Conservation (phyloP, 2,113 vertebrate species). For the Chrysemys picta region DNA sequence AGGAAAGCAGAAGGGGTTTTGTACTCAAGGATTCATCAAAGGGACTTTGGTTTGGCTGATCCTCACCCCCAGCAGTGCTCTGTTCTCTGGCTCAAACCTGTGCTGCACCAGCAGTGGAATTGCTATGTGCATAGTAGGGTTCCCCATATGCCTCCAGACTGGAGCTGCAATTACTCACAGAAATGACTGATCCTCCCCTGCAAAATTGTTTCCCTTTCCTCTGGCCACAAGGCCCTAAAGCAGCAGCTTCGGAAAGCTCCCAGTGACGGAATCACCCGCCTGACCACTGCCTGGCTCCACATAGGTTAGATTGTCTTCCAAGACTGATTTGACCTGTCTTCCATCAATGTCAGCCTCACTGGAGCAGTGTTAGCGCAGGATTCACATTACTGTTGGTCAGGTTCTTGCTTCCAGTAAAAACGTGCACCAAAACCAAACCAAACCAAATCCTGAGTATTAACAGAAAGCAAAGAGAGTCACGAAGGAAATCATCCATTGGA, state of each 20-base stretch:
- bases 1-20: neutral
- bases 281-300: neutral
- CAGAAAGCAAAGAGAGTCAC: neutral
- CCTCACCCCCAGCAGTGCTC: too few species aligned
- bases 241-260: neutral
- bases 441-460: neutral
- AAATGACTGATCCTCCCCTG: neutral
- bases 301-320: neutral
- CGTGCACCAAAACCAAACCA: neutral
- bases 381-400: neutral
- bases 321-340: neutral
- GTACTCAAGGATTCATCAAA: neutral
- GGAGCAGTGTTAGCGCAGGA: neutral
- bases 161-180: neutral
- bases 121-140: neutral
- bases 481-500: neutral
- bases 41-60: neutral
- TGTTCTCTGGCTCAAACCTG: neutral
- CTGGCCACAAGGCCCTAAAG: neutral
- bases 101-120: too few species aligned
- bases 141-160: neutral
- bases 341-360: neutral
- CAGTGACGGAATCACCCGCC: neutral
- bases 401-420: neutral
- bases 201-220: neutral